These are phyloP conservation scores for Hyles lineata DNA, from an alignment of 2,888 invertebrate species.

Conservation along the genomic window DNA sequence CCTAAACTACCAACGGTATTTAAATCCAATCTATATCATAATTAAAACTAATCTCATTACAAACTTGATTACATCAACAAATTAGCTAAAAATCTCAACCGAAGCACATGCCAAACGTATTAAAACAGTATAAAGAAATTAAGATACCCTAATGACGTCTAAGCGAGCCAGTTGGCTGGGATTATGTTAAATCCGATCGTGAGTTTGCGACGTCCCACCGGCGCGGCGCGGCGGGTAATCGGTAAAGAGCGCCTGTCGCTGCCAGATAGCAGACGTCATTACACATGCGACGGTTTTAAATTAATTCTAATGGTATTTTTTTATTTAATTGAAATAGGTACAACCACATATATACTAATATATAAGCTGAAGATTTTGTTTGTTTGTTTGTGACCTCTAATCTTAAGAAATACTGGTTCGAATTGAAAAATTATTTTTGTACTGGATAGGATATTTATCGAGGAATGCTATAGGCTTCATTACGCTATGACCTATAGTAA, in stretches of 20 bases:
- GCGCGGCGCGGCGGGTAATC: neutral
- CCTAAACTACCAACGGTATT: too few species aligned
- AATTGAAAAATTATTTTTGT: too few species aligned
- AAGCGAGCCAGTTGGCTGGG: slow-evolving; percentile 2
- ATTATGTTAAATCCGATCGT: neutral
- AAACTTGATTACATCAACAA: neutral
- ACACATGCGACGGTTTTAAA: neutral
- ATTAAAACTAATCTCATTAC: neutral
- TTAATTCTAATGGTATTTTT: neutral
- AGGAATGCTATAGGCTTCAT: too few species aligned
- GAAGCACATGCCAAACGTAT: slow-evolving; percentile 11
- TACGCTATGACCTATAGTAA: too few species aligned
- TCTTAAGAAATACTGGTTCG: too few species aligned
- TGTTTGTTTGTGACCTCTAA: too few species aligned
- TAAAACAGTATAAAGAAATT: slow-evolving; percentile 21
- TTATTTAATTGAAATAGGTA: neutral
- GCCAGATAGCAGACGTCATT: neutral
- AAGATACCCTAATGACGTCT: slow-evolving; percentile 19
- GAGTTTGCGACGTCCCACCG: slow-evolving; percentile 5
- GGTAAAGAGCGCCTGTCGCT: slow-evolving; percentile 1
- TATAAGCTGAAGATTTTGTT: too few species aligned
- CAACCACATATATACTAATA: too few species aligned
- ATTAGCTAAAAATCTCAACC: slow-evolving; percentile 8
- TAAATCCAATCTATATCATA: neutral
- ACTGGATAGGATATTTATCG: too few species aligned